Evolutionary conservation across 2,113 vertebrate species (phyloP).

Genomic region (Butastur rufipennis): DNA sequence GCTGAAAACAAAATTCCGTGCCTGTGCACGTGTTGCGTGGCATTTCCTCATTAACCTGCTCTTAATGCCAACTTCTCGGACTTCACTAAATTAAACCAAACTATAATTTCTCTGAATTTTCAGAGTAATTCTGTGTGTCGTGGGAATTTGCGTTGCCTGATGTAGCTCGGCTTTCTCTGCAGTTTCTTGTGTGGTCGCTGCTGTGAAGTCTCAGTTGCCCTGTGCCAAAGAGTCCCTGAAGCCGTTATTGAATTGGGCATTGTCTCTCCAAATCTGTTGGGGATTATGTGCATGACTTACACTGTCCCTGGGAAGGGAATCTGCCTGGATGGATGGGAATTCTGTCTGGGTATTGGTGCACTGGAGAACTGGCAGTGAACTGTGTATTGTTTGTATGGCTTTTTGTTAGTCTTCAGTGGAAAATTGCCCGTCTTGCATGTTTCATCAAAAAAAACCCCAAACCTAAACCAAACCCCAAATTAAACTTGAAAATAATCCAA

Average conservation of each 20-base stretch:
- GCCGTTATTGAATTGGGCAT: background rate
- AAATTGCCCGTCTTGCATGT: background rate
- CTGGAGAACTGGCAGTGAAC: background rate
- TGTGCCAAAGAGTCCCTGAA: background rate
- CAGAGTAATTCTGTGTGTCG: rapidly evolving
- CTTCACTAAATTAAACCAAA: background rate
- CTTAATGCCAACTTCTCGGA: background rate
- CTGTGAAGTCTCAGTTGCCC: background rate
- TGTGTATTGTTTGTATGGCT: background rate
- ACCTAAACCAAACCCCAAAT: background rate
- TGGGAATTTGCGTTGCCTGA: background rate
- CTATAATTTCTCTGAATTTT: background rate
- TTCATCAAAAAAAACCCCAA: background rate
- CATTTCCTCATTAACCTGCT: background rate
- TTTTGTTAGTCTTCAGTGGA: background rate
- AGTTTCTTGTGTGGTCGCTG: background rate
- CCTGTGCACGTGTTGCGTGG: background rate
- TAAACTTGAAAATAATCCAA: background rate
- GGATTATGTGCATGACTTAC: background rate
- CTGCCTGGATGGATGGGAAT: background rate
- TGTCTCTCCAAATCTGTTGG: background rate
- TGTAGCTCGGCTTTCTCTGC: background rate
- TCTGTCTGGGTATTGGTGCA: background rate
- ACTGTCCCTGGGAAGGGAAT: background rate
- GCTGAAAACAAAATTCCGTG: background rate